A percentile compares a stretch with the other conserved stretches of the same genome.
phyloP scores from a whole-genome alignment of 2,888 invertebrate species.

The Clistopyga incitator region DNA sequence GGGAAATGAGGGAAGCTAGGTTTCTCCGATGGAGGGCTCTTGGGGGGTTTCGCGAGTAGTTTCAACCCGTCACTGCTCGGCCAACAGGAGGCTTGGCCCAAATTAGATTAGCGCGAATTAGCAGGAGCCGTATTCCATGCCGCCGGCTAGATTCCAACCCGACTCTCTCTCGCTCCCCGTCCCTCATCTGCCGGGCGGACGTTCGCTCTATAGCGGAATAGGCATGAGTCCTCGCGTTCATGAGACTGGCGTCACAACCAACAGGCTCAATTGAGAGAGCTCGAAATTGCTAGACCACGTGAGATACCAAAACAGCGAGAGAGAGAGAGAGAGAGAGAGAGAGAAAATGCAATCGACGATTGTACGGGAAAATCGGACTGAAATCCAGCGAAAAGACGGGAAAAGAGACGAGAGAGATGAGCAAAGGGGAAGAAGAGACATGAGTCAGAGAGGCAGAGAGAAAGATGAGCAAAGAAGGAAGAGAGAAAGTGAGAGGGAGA shows the following conservation, averaged over 20 bases:
- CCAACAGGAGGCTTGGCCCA: conserved; percentile 71
- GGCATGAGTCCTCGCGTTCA: conserved; percentile 47
- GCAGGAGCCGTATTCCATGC: conserved; percentile 75
- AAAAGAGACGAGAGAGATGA: not conserved
- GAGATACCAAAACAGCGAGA: conserved; percentile 14
- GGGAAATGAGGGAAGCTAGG: conserved; percentile 43
- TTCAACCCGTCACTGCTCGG: conserved; percentile 74
- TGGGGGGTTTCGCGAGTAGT: conserved; percentile 71
- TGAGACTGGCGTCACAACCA: conserved; percentile 57
- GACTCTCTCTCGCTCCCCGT: conserved; percentile 51
- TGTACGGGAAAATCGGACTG: not conserved
- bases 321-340: conserved; percentile 62
- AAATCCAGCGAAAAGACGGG: too few relatives aligned
- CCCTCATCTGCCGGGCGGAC: conserved; percentile 67
- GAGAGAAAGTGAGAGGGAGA: conserved; percentile 31
- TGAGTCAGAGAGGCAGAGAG: too few relatives aligned
- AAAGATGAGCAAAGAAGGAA: not conserved
- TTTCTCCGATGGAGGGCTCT: conserved; percentile 58
- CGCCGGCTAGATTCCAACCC: conserved; percentile 75
- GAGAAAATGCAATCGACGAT: conserved; percentile 59
- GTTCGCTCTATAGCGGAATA: conserved; percentile 33
- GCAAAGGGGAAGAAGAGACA: not conserved
- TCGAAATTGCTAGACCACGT: conserved; percentile 37
- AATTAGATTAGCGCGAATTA: conserved; percentile 80
- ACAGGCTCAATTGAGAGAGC: conserved; percentile 36